phyloP scores from a whole-genome alignment of 2,888 invertebrate genomes.

The Mellilla xanthometata region DNA sequence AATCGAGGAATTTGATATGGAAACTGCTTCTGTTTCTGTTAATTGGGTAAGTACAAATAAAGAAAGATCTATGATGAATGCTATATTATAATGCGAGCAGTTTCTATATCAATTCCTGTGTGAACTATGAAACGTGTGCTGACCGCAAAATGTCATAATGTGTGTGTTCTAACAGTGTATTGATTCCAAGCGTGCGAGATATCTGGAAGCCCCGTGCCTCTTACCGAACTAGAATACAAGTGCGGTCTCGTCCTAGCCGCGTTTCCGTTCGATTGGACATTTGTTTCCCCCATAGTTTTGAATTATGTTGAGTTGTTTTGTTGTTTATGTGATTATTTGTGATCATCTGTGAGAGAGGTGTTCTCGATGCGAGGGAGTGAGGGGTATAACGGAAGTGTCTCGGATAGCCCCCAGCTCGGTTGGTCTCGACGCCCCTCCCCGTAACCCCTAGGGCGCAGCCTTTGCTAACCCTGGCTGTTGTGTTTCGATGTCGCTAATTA shows the following conservation, averaged over 20 bases:
- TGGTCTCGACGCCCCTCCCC: conserved; percentile 72
- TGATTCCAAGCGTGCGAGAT: conserved; percentile 60
- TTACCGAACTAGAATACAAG: conserved; percentile 39
- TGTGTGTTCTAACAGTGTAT: conserved; percentile 45
- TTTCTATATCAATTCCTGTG: conserved; percentile 45
- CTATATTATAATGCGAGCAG: too few relatives aligned
- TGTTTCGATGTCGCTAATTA: conserved; percentile 79
- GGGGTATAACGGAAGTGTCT: conserved; percentile 81
- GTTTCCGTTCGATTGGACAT: conserved; percentile 56
- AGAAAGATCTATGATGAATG: too few relatives aligned
- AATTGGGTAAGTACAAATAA: too few relatives aligned
- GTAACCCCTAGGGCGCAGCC: conserved; percentile 77
- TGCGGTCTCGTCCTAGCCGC: conserved; percentile 60
- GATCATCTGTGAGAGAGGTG: conserved; percentile 82
- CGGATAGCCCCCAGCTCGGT: conserved; percentile 77
- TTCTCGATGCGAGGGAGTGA: conserved; percentile 82
- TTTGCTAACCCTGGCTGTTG: conserved; percentile 81
- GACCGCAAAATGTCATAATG: too few relatives aligned
- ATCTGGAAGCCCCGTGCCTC: conserved; percentile 54
- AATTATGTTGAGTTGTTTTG: conserved; percentile 71
- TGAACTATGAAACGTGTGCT: conserved; percentile 18
- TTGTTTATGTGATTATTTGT: conserved; percentile 77
- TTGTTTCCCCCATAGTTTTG: conserved; percentile 66
- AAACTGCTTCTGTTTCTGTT: conserved; percentile 27
- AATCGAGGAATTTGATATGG: conserved; percentile 53